Base-by-base conservation (phyloP, 2,888 invertebrate species). In the Gerris lacustris region DNA sequence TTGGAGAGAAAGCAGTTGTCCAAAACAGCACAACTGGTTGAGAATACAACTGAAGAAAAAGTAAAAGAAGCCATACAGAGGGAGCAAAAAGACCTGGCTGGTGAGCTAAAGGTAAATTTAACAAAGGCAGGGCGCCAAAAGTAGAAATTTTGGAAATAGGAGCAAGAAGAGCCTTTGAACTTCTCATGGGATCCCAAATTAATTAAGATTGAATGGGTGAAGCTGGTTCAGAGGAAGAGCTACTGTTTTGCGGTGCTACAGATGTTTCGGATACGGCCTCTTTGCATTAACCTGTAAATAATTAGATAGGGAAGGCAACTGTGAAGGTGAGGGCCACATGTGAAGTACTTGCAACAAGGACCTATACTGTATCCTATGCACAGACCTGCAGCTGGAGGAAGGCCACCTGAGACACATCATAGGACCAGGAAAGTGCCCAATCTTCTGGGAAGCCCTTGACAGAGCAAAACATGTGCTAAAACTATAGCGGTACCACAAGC, bases 251-350 rank as follows among this genome's bases (percentile, higher is more conserved):
- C 63, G 69, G 5, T 73, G 69, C 43, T 72, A 63, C 69, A 66
- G 55, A 43, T 73, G 72, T 43, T 63, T 71, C 5, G 70, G 67
- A 1, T 72, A 67, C 44, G 72, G 72, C 0, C 72, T 71, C 44
- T n/a, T 18, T 11, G 68, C 69, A 47, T 18, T 44, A n/a, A 44
- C 44, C 43, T 73, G 72, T 63, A 72, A 45, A 4, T 67, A 67
- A 9, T 70, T 73, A 4, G 75, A 77, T 62, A 44, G 76, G 44
- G 71, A 72, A 43, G 67, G 66, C 68, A 72, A 71, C 62, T 77
- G 75, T 67, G 76, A 76, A 6, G n/a, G 31, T 11, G 68, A 44
- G 5, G 75, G 73, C 0, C 76, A 77, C 67, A 74, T 72, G 44
- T 72, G 67, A 6, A 72, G 63, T 0, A 18, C 6, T 15, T 77